Percentiles rank a stretch among this genome's conserved stretches.
Conservation (phyloP, 2,888 invertebrate genomes). For the Ditylenchus weischeri region DNA sequence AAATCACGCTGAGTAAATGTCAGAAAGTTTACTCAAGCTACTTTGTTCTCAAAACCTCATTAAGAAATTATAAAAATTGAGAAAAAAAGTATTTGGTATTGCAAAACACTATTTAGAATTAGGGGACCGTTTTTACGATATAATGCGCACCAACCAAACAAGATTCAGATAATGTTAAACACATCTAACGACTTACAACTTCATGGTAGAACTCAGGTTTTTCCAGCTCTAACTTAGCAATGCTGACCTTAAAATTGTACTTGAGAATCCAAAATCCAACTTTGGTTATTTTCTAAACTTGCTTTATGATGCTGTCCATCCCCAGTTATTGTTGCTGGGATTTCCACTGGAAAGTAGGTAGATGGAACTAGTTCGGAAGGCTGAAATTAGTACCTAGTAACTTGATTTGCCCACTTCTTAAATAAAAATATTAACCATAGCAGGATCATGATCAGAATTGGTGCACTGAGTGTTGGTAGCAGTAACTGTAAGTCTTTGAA, state of each 20-base stretch:
- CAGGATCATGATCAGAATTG: conserved; percentile 17
- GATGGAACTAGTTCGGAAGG: conserved; percentile 59
- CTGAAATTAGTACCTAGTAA: conserved; percentile 30
- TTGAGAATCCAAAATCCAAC: background rate
- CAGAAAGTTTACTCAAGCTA: no score
- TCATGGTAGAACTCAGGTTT: background rate
- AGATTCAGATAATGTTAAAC: conserved; percentile 59
- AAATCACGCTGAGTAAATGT: no score
- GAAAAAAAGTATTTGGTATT: no score
- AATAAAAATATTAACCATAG: conserved; percentile 9
- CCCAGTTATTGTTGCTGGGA: conserved; percentile 58
- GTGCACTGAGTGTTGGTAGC: no score
- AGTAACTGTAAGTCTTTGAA: conserved; percentile 8
- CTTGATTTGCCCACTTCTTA: background rate
- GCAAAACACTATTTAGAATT: no score
- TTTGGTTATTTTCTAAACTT: conserved; percentile 14
- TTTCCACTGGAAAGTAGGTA: conserved; percentile 60
- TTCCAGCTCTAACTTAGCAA: conserved; percentile 4
- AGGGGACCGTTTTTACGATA: no score
- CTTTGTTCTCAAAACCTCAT: no score
- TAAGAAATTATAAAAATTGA: no score
- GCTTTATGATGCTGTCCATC: conserved; percentile 59
- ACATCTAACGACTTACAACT: conserved; percentile 58
- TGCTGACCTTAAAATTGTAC: background rate
- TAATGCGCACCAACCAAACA: conserved; percentile 38